Evolutionary conservation across 2,888 invertebrate species (phyloP).

Genomic region (Omphaloscelis lunosa): DNA sequence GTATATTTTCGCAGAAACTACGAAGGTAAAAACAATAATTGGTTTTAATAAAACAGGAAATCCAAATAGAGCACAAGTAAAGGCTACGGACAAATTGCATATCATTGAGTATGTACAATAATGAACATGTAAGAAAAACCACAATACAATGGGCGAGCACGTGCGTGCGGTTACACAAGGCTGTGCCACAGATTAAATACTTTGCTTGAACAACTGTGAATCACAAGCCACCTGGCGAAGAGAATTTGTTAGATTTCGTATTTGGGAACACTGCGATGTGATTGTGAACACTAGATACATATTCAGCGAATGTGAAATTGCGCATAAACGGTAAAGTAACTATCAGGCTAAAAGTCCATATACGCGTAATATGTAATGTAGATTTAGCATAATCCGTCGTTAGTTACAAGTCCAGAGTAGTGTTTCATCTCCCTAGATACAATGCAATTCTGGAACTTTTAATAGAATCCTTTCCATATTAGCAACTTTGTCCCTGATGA

Average conservation of each 20-base stretch:
- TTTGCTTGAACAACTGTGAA: conserved; percentile 31
- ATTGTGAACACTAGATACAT: neutral
- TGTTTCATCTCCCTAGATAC: conserved; percentile 3
- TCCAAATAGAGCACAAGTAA: conserved; percentile 17
- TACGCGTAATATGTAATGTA: neutral
- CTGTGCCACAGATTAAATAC: conserved; percentile 40
- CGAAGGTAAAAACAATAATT: neutral
- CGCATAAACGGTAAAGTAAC: neutral
- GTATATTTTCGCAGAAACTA: neutral
- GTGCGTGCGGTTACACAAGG: conserved; percentile 66
- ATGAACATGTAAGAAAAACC: conserved; percentile 56
- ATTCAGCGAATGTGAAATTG: conserved; percentile 1
- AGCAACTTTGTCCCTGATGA: neutral
- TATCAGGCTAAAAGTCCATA: neutral
- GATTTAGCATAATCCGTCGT: neutral
- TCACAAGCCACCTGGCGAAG: conserved; percentile 50
- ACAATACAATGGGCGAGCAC: conserved; percentile 53
- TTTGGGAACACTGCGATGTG: conserved; percentile 5
- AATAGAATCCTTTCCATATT: conserved; percentile 4
- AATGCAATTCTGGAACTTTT: neutral
- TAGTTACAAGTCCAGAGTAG: neutral
- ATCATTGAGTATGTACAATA: conserved; percentile 31
- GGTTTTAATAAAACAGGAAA: conserved; percentile 25
- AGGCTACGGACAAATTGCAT: conserved; percentile 32
- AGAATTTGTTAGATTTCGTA: conserved; percentile 24